Conservation (phyloP, 1,140 invertebrate species). For the Rhyzopertha dominica region DNA sequence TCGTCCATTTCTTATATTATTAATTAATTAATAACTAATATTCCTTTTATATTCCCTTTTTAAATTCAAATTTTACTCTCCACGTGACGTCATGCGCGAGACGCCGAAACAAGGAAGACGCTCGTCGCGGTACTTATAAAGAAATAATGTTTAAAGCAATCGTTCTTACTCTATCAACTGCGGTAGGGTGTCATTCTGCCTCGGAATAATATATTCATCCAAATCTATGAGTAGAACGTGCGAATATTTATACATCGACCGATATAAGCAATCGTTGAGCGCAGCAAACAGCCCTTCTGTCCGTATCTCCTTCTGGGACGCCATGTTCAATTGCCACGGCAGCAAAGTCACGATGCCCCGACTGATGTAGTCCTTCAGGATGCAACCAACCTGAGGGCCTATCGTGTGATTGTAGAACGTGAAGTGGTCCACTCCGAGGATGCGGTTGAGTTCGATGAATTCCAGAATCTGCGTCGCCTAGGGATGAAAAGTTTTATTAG, state of each 20-base stretch:
- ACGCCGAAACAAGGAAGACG: too few species aligned
- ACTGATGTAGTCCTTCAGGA: slow-evolving; percentile 51
- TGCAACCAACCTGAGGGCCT: slow-evolving; percentile 68
- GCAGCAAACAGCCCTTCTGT: slow-evolving; percentile 90
- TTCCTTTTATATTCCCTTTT: too few species aligned
- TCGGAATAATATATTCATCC: slow-evolving; percentile 86
- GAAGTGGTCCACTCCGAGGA: slow-evolving; percentile 84
- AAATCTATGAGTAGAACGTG: slow-evolving; percentile 83
- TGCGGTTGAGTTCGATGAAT: slow-evolving; percentile 84
- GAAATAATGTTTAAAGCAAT: too few species aligned
- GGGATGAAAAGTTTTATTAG: slow-evolving; percentile 31
- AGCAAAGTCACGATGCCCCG: slow-evolving; percentile 70
- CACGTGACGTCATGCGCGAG: too few species aligned
- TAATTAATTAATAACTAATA: too few species aligned
- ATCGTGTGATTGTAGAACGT: slow-evolving; percentile 91
- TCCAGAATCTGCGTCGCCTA: slow-evolving; percentile 79
- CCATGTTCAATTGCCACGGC: slow-evolving; percentile 85
- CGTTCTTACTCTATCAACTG: slow-evolving; percentile 57
- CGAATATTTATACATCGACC: slow-evolving; percentile 76
- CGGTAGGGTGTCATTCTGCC: slow-evolving; percentile 64
- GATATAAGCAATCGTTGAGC: slow-evolving; percentile 89
- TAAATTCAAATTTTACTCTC: too few species aligned
- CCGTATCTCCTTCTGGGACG: slow-evolving; percentile 84
- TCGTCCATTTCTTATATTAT: too few species aligned
- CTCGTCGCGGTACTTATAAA: too few species aligned